Evolutionary conservation across 2,797 vertebrate species (phyloP).

Genomic region (Emys orbicularis): DNA sequence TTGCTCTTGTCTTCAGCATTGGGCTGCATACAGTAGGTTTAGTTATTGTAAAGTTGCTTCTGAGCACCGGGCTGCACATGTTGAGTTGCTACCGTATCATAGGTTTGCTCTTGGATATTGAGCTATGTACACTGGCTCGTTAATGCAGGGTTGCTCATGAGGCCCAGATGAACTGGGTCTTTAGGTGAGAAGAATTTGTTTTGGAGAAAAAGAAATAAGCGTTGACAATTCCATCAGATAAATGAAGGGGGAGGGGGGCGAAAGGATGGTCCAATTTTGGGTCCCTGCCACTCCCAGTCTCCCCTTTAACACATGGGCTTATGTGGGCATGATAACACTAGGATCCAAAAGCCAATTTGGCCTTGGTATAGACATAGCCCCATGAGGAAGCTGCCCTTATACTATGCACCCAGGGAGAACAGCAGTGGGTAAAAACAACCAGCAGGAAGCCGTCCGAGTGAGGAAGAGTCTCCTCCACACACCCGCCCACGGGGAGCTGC

Average conservation of each 20-base stretch:
- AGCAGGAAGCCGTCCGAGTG: not conserved
- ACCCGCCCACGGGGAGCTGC: not conserved
- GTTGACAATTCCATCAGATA: rapidly evolving
- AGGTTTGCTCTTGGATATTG: not conserved
- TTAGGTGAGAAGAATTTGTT: not conserved
- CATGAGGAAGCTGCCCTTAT: not conserved
- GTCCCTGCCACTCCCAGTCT: not conserved
- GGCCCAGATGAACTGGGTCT: not conserved
- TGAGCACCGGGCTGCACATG: not conserved
- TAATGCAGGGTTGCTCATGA: rapidly evolving
- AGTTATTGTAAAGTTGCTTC: not conserved
- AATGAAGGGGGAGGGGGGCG: no score
- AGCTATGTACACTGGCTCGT: not conserved
- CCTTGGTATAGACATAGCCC: not conserved
- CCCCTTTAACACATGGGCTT: not conserved
- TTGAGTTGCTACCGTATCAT: not conserved
- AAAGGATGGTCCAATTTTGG: not conserved
- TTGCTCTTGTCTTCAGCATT: not conserved
- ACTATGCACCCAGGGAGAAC: not conserved
- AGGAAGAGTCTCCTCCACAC: not conserved
- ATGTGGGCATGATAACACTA: not conserved
- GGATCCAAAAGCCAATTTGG: not conserved
- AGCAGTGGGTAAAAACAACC: not conserved
- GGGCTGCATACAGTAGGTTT: not conserved
- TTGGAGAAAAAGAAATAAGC: not conserved